Base-by-base conservation (phyloP, 1,140 invertebrate genomes). In the Fopius arisanus region DNA sequence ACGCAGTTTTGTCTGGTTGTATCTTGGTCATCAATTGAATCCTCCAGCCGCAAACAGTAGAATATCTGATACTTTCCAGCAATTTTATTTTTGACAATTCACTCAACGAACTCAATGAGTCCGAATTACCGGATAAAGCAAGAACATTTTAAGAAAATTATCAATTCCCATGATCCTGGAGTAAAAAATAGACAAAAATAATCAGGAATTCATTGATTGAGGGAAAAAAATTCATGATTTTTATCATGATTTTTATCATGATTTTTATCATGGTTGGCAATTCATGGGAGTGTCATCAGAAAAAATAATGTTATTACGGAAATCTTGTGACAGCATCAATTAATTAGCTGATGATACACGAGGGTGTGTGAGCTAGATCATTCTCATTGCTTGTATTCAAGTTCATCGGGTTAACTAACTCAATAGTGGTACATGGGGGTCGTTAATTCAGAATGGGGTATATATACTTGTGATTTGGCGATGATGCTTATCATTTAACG, bases 351-450 rank as follows among this genome's bases (percentile, higher is more conserved):
- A 59, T 28, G 9, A 21, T 21, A 59, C 23, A 26, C 54, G 19
- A 59, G 54, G 54, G 43, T 51, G 43, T 26, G 14, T 14, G 19
- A 59, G 54, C 54, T 23, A 59, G n/a, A n/a, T n/a, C 54, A 23
- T 21, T 26, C 4, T 26, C 21, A 5, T 59, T 23, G 14, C 43
- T 33, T 59, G 29, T 76, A 21, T 72, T 68, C 67, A 75, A 70
- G 76, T 79, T 77, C 63, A 68, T 21, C 40, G 78, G 78, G 78
- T 79, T 79, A 79, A 79, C 70, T 79, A 75, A 79, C 76, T 79
- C 71, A 76, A 76, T 71, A 74, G 70, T 76, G 65, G 51, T 78
- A 70, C 74, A 74, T 68, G 76, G 78, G 76, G 74, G 66, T 75
- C 76, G 67, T 70, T 48, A 74, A 73, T 78, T 78, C n/a, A 21